Conservation (phyloP, 2,888 invertebrate genomes). For the Operophtera brumata region DNA sequence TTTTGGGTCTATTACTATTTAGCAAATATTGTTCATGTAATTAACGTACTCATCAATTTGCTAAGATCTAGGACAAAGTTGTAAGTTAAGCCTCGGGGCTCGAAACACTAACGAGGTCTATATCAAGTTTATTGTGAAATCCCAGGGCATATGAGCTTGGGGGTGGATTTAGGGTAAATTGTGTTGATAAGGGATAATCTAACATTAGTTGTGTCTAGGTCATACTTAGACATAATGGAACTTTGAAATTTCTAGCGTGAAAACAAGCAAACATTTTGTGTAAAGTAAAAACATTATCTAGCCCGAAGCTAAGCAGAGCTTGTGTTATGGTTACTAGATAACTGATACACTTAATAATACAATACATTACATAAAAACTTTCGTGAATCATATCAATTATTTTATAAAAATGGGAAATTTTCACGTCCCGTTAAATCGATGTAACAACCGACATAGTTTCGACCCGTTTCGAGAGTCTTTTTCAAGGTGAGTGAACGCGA, state of each 20-base stretch:
- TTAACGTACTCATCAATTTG: neutral
- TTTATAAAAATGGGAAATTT: too few relatives aligned
- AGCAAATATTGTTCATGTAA: neutral
- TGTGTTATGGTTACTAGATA: too few relatives aligned
- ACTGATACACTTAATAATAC: too few relatives aligned
- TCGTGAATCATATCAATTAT: too few relatives aligned
- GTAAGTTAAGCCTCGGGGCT: neutral
- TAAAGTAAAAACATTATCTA: too few relatives aligned
- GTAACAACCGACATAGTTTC: too few relatives aligned
- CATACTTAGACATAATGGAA: neutral
- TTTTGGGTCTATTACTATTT: neutral
- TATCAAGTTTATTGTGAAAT: slow-evolving; percentile 2
- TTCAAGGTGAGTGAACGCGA: too few relatives aligned
- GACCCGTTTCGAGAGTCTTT: too few relatives aligned
- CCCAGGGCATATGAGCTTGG: slow-evolving; percentile 1
- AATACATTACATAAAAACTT: too few relatives aligned
- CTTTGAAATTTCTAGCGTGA: neutral
- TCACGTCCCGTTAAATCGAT: too few relatives aligned
- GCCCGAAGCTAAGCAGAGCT: too few relatives aligned
- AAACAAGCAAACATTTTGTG: too few relatives aligned
- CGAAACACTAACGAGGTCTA: slow-evolving; percentile 3
- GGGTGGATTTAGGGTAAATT: neutral
- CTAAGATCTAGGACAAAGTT: neutral
- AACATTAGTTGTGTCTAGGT: neutral
- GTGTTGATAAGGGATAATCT: slow-evolving; percentile 6